Conservation (phyloP, 2,888 invertebrate species). For the Campaea margaritaria region DNA sequence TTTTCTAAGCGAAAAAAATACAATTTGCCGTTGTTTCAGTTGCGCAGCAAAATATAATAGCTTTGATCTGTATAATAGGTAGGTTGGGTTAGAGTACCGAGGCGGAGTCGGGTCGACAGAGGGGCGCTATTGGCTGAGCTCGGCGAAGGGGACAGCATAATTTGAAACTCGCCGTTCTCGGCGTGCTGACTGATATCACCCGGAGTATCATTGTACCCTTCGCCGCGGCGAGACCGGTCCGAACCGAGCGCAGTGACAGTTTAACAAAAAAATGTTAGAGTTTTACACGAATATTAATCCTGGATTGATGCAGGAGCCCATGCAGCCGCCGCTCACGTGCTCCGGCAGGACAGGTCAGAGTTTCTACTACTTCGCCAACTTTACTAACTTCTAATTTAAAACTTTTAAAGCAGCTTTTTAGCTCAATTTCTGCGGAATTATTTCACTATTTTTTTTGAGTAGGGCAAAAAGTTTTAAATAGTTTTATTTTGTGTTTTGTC, state of each 20-base stretch:
- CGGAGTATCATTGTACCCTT: slow-evolving; percentile 20
- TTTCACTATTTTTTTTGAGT: not conserved
- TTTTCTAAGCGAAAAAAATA: slow-evolving; percentile 64
- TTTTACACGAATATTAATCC: slow-evolving; percentile 88
- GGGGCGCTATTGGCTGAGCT: slow-evolving; percentile 60
- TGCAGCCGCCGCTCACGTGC: slow-evolving; percentile 86
- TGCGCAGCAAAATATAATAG: slow-evolving; percentile 70
- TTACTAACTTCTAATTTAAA: not conserved
- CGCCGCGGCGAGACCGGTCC: slow-evolving; percentile 10
- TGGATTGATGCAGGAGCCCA: slow-evolving; percentile 85
- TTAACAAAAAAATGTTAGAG: slow-evolving; percentile 86
- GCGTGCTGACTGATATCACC: not conserved
- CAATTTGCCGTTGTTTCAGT: slow-evolving; percentile 69
- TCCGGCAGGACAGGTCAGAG: slow-evolving; percentile 87
- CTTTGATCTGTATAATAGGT: slow-evolving; percentile 74
- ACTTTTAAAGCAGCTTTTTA: not conserved
- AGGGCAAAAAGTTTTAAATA: too few species aligned
- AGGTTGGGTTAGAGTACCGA: slow-evolving; percentile 64
- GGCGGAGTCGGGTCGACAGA: slow-evolving; percentile 62
- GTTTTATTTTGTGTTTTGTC: too few species aligned
- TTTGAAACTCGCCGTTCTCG: not conserved
- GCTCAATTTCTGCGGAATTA: not conserved
- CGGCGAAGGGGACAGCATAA: slow-evolving; percentile 53
- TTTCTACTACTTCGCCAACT: not conserved
- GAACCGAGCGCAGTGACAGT: slow-evolving; percentile 51